phyloP scores from a whole-genome alignment of 2,888 invertebrate genomes.

The Mythimna pallens region DNA sequence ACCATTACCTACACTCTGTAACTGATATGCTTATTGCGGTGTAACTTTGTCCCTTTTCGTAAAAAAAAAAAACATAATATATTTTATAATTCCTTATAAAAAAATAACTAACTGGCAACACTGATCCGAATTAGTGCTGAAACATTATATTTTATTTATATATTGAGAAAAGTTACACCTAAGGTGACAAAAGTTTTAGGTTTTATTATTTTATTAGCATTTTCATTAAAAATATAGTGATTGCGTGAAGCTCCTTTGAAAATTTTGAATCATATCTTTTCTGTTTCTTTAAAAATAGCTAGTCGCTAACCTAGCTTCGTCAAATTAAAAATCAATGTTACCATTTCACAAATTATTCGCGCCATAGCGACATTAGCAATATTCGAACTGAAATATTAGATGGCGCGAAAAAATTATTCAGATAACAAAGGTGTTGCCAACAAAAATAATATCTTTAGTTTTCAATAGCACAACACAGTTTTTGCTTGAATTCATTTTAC shows the following conservation, averaged over 20 bases:
- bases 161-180: constrained; percentile 57
- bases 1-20: constrained; percentile 76
- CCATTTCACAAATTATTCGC: constrained; percentile 12
- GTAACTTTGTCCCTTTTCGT: constrained; percentile 67
- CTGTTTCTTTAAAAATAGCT: not conserved
- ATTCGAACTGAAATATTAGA: not conserved
- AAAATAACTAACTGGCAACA: constrained; percentile 56
- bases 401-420: not conserved
- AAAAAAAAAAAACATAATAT: constrained; percentile 12
- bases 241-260: constrained; percentile 8
- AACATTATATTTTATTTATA: constrained; percentile 55
- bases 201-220: constrained; percentile 3
- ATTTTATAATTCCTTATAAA: constrained; percentile 5
- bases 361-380: not conserved
- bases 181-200: constrained; percentile 24
- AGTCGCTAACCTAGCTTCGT: not conserved
- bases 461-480: constrained; percentile 12
- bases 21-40: constrained; percentile 84
- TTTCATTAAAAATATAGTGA: constrained; percentile 8
- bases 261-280: not conserved
- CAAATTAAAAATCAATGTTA: not conserved
- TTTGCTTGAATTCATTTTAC: constrained; percentile 3
- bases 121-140: constrained; percentile 67
- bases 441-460: constrained; percentile 10
- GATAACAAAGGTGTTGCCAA: constrained; percentile 4